Base-by-base conservation (phyloP, 30 jellyfish, hydroid and myxozoan genomes). In the Hydractinia symbiolongicarpus region DNA sequence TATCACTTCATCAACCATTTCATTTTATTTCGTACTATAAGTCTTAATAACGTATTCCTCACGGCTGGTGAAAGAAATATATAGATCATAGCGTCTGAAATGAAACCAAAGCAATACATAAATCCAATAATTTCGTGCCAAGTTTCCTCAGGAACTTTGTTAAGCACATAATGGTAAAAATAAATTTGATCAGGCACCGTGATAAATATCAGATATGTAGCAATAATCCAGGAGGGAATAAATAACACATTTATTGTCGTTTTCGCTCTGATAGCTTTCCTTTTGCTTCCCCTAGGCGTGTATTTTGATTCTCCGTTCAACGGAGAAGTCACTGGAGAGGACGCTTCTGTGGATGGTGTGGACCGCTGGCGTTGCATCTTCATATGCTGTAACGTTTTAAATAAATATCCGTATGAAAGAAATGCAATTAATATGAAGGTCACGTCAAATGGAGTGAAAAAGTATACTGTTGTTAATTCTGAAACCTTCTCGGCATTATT, bases 161-260 rank as follows among this genome's bases (percentile, higher is more conserved):
- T 6, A 4, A 64, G 40, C 7, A 64, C 17, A 64, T n/a, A 64
- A 64, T 51, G 40, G 40, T 64, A 64, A 13, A 64, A 64, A 64
- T 64, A 64, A 13, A 64, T 64, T 64, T 64, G 74, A 64, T 64
- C 74, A 13, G 74, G 74, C 4, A 64, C 74, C 74, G 40, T 64
- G 16, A 64, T 64, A 64, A 64, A 64, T 64, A 64, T 64, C 19
- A 64, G 6, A 13, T n/a, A 64, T 64, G 74, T 64, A 13, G 40
- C 40, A n/a, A 64, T n/a, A 64, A 64, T 64, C 74, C 74, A 64
- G 19, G 17, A 64, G 19, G 74, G 74, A 6, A 64, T 51, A 64
- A 64, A 64, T 13, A 64, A 13, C 52, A 64, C 74, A 4, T 64
- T 64, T 44, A 64, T n/a, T 13, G 74, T 51, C 4, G 52, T 64